A percentile compares a stretch with the other conserved stretches of the same genome.
These are phyloP conservation scores for Cyclophora albipunctata DNA, from an alignment of 2,888 invertebrate genomes.

Conservation along the genomic window DNA sequence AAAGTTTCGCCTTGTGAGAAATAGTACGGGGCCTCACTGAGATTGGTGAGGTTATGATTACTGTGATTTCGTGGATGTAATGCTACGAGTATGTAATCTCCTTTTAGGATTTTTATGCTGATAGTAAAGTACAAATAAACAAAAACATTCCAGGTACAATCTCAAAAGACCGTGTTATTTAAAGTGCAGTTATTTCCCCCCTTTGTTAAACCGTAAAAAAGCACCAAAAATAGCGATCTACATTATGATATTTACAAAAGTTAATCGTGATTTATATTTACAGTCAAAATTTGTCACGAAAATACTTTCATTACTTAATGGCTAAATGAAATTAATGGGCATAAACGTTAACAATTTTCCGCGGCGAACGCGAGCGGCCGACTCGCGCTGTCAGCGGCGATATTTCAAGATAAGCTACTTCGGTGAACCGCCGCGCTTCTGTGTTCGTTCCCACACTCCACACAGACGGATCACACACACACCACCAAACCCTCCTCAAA, in stretches of 20 bases:
- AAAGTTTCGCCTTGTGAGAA: constrained; percentile 14
- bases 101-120: too few species aligned
- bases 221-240: too few species aligned
- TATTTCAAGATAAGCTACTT: constrained; percentile 63
- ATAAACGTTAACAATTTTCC: constrained; percentile 47
- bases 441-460: constrained; percentile 52
- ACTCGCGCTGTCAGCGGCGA: constrained; percentile 51
- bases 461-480: constrained; percentile 21
- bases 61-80: too few species aligned
- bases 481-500: constrained; percentile 21
- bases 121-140: too few species aligned
- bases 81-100: too few species aligned
- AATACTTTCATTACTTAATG: constrained; percentile 33
- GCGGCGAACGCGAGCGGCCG: constrained; percentile 24
- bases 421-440: constrained; percentile 29
- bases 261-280: constrained; percentile 22
- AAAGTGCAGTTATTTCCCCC: too few species aligned
- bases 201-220: too few species aligned
- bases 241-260: constrained; percentile 4
- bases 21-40: neutral
- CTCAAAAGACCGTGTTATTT: too few species aligned
- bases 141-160: too few species aligned
- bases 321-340: constrained; percentile 47
- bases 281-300: constrained; percentile 32
- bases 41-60: too few species aligned